A percentile compares a stretch with the other conserved stretches of the same genome.
phyloP scores from a whole-genome alignment of 1,140 invertebrate species.

The Phthorimaea operculella region DNA sequence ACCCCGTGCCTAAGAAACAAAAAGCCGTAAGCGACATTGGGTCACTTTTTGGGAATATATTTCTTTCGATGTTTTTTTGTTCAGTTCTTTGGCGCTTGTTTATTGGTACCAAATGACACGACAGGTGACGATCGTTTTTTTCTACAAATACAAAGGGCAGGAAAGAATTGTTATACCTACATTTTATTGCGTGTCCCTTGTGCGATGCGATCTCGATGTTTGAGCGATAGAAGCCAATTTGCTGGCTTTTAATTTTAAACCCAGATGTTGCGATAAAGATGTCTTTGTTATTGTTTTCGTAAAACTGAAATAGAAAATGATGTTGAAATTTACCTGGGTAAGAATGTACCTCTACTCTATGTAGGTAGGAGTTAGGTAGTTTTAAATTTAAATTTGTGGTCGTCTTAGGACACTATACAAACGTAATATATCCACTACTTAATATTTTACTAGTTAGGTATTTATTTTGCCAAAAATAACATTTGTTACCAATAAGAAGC shows the following conservation, averaged over 20 bases:
- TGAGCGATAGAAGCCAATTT: constrained; percentile 43
- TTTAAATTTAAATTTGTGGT: too few relatives aligned
- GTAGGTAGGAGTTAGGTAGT: too few relatives aligned
- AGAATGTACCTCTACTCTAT: too few relatives aligned
- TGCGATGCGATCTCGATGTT: constrained; percentile 27
- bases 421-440: too few relatives aligned
- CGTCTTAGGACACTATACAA: too few relatives aligned
- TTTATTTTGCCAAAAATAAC: too few relatives aligned
- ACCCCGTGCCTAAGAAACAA: constrained; percentile 18
- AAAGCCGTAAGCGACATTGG: constrained; percentile 42
- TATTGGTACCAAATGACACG: constrained; percentile 65
- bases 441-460: too few relatives aligned
- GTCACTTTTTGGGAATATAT: constrained; percentile 51
- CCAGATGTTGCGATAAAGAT: constrained; percentile 50
- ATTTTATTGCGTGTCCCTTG: constrained; percentile 58
- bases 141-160: constrained; percentile 30
- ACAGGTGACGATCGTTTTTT: constrained; percentile 60
- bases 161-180: constrained; percentile 58
- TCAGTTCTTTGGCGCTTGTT: constrained; percentile 62
- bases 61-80: constrained; percentile 56
- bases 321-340: too few relatives aligned
- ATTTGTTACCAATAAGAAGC: too few relatives aligned
- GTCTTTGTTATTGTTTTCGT: constrained; percentile 17
- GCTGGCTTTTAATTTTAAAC: constrained; percentile 38
- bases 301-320: neutral